These are phyloP conservation scores for Carapus acus DNA, from an alignment of 2,797 vertebrate species.

Conservation along the genomic window DNA sequence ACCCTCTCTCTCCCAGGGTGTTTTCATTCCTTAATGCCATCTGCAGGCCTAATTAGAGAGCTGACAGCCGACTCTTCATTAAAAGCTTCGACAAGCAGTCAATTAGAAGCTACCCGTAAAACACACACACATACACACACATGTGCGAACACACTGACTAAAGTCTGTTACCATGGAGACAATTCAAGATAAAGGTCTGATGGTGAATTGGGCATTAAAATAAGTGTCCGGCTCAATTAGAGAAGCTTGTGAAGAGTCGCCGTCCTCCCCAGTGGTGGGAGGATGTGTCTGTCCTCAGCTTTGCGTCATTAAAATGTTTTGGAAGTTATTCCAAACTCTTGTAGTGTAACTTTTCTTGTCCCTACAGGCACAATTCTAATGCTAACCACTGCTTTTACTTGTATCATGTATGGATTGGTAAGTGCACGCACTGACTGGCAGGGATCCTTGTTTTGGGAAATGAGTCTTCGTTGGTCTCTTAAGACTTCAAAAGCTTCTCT, in stretches of 20 bases:
- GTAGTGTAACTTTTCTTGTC: slow-evolving; percentile 33
- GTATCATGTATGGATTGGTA: too few relatives aligned
- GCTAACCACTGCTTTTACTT: too few relatives aligned
- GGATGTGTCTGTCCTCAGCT: slow-evolving; percentile 19
- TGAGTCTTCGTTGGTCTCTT: too few relatives aligned
- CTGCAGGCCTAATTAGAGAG: slow-evolving; percentile 56
- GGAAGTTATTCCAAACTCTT: slow-evolving; percentile 29
- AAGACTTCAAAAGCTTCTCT: too few relatives aligned
- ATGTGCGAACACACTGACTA: slow-evolving; percentile 4
- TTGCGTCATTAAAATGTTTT: slow-evolving; percentile 51
- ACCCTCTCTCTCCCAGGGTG: slow-evolving; percentile 18
- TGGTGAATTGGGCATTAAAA: slow-evolving; percentile 49
- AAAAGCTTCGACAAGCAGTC: slow-evolving; percentile 65
- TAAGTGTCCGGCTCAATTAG: slow-evolving; percentile 53
- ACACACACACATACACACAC: slow-evolving; percentile 14
- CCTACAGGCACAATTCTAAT: too few relatives aligned
- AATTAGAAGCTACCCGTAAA: slow-evolving; percentile 58
- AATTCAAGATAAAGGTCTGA: slow-evolving; percentile 44
- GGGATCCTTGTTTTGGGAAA: too few relatives aligned
- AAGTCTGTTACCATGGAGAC: slow-evolving; percentile 50
- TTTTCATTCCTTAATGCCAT: slow-evolving; percentile 43
- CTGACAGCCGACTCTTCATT: slow-evolving; percentile 57
- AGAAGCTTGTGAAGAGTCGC: slow-evolving; percentile 41
- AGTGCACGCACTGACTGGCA: too few relatives aligned
- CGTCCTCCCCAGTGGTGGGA: not conserved